phyloP scores from a whole-genome alignment of 2,113 vertebrate species.

The Elgaria multicarinata region DNA sequence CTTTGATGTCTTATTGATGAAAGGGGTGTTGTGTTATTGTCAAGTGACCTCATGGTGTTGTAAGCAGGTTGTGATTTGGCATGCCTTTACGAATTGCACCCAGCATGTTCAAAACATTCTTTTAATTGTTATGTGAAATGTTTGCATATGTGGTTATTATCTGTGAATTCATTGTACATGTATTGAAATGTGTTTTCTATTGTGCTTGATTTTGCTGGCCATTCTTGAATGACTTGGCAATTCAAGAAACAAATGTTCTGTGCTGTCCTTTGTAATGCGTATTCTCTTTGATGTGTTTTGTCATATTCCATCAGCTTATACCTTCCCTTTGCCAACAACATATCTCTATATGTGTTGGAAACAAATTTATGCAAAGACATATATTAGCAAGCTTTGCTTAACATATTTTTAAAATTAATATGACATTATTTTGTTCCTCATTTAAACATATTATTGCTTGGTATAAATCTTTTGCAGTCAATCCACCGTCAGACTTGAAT shows the following conservation, averaged over 20 bases:
- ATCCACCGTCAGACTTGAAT: slow-evolving; percentile 91
- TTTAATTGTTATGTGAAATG: slow-evolving; percentile 87
- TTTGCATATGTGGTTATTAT: slow-evolving; percentile 88
- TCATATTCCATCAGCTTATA: slow-evolving; percentile 82
- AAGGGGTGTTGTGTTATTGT: slow-evolving; percentile 66
- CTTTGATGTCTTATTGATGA: slow-evolving; percentile 62
- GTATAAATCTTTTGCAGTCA: slow-evolving; percentile 84
- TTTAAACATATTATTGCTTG: slow-evolving; percentile 48
- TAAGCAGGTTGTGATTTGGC: slow-evolving; percentile 83
- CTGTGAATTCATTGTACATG: slow-evolving; percentile 84
- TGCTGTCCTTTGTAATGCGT: slow-evolving; percentile 88
- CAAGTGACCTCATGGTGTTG: slow-evolving; percentile 72
- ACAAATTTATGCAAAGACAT: slow-evolving; percentile 89
- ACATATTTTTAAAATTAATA: slow-evolving; percentile 50
- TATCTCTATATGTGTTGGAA: slow-evolving; percentile 91
- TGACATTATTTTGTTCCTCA: slow-evolving; percentile 59
- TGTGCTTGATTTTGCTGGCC: slow-evolving; percentile 92
- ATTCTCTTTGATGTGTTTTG: slow-evolving; percentile 80
- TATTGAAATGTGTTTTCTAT: slow-evolving; percentile 88
- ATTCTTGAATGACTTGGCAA: slow-evolving; percentile 86
- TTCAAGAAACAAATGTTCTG: slow-evolving; percentile 91
- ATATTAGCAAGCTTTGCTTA: slow-evolving; percentile 78
- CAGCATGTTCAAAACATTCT: slow-evolving; percentile 85
- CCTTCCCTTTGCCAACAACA: slow-evolving; percentile 87
- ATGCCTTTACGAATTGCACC: slow-evolving; percentile 87